A percentile compares a stretch with the other conserved stretches of the same genome.
phyloP scores from a whole-genome alignment of 1,140 invertebrate species.

The Wiebesia pumilae region DNA sequence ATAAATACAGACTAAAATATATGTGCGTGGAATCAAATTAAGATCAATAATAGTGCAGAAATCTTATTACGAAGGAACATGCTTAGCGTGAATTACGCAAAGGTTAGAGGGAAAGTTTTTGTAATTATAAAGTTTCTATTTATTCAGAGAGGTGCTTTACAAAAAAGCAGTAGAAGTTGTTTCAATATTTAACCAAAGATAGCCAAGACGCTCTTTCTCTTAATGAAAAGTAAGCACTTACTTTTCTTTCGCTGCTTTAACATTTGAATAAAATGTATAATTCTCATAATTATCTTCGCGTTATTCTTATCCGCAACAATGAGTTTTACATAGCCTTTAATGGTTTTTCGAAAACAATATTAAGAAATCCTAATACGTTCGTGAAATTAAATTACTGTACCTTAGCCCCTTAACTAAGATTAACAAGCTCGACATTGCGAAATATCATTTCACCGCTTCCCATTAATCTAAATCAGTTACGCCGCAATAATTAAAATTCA shows the following conservation, averaged over 20 bases:
- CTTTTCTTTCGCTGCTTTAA: not conserved
- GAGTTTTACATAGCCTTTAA: not conserved
- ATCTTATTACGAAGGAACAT: not conserved
- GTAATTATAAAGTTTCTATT: not conserved
- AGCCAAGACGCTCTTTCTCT: not conserved
- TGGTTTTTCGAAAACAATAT: not conserved
- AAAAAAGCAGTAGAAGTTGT: not conserved
- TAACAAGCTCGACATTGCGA: not conserved
- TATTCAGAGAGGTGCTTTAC: not conserved
- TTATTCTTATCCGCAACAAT: not conserved
- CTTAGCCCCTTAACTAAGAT: not conserved
- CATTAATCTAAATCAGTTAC: not conserved
- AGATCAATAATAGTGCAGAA: not conserved
- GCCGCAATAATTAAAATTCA: not conserved
- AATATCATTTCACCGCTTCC: not conserved
- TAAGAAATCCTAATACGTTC: not conserved
- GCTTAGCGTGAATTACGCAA: not conserved
- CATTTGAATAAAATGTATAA: not conserved
- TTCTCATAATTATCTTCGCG: not conserved
- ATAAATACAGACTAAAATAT: not conserved
- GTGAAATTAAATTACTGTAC: not conserved
- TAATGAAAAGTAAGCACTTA: not conserved
- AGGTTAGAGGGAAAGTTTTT: not conserved
- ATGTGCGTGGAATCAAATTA: not conserved
- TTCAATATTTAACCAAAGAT: not conserved